Base-by-base conservation (phyloP, 2,113 vertebrate species). In the Nothobranchius furzeri region DNA sequence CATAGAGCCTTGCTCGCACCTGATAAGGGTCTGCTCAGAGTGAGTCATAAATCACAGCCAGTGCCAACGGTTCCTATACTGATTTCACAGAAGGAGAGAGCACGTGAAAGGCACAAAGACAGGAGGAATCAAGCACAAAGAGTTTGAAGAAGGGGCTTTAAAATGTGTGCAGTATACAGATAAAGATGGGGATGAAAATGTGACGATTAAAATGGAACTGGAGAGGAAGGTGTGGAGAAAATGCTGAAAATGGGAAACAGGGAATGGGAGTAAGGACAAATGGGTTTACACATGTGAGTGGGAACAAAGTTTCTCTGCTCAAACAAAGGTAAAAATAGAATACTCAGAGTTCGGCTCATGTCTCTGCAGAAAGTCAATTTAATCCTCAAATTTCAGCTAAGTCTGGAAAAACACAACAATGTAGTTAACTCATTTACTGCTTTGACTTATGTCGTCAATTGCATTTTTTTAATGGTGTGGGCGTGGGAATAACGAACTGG, bases 1-100 rank as follows among this genome's bases (percentile, higher is more conserved):
- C 93, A 92, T 89, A 82, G 85, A 90, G 92, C 92, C 92, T 95
- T 96, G 95, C 95, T 93, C 90, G 94, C 95, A 94, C 92, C 95
- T 94, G 96, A 98, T 98, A 98, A 98, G 96, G 93, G 90, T 92
- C 75, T 50, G 92, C 94, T 91, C 93, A 93, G 96, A 96, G 93
- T 94, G 91, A 93, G 91, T 81, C 93, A 97, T 99, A 97, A 98
- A 97, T 99, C 96, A 99, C 88, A 78, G 8, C 45, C 76, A 43
- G 57, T 81, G 84, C 85, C 79, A 94, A 91, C 91, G 90, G 92
- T 92, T 89, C 86, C 92, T 94, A 92, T 86, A 71, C 91, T 92
- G 93, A 94, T 95, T 95, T 95, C 93, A 93, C 75, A 54, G 64
- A 55, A 52, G 73, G 64, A 76, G 65, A 78, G 70, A 68, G 82